These are phyloP conservation scores for Malurus cyaneus DNA, from an alignment of 2,113 vertebrate species.

Conservation along the genomic window DNA sequence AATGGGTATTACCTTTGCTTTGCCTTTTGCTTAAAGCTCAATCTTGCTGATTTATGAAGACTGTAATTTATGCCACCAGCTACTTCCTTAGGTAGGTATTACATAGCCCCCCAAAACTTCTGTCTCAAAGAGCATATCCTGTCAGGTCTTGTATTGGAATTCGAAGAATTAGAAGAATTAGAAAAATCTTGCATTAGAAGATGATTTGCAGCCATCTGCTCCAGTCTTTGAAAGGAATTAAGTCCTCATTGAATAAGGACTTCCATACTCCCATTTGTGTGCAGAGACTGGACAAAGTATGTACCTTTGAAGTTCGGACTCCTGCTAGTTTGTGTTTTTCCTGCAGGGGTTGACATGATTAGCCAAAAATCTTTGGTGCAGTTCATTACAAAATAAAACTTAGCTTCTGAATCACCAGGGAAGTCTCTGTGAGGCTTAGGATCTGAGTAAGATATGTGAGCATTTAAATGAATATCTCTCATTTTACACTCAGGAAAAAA, in stretches of 20 bases:
- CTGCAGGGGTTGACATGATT: neutral
- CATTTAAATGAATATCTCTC: neutral
- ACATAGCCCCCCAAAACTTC: neutral
- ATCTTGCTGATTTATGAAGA: neutral
- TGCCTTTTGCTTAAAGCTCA: neutral
- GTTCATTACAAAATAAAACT: neutral
- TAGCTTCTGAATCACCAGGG: neutral
- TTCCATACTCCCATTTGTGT: neutral
- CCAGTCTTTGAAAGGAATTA: neutral
- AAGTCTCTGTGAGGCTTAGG: neutral
- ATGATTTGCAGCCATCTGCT: neutral
- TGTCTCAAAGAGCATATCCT: neutral
- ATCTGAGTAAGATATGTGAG: neutral
- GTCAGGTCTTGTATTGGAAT: neutral
- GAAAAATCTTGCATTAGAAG: neutral
- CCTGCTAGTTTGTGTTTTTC: slow-evolving; percentile 6
- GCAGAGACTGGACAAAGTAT: neutral
- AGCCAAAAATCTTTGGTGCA: neutral
- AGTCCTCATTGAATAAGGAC: neutral
- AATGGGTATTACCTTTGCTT: neutral
- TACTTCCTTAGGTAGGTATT: neutral
- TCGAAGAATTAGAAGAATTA: neutral
- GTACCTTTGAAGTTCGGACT: slow-evolving; percentile 1
- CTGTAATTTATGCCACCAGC: neutral
- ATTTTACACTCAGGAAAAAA: neutral